Base-by-base conservation (phyloP, 1,140 invertebrate genomes). In the Oryctes rhinoceros region DNA sequence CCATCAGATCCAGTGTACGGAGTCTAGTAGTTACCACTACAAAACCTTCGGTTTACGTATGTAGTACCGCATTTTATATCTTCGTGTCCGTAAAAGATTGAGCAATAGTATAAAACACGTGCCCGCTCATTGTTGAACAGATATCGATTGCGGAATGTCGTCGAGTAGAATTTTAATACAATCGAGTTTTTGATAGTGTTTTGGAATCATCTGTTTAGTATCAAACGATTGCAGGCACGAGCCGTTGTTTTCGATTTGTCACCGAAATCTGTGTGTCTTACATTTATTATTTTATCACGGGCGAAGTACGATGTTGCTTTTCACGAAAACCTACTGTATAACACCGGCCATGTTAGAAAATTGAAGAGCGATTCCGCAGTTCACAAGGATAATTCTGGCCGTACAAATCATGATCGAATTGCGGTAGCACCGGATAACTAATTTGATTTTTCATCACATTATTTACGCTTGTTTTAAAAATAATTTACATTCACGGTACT, bases 81-180 rank as follows among this genome's bases (percentile, higher is more conserved):
- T 24, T 30, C 10, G 10, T 67, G 2, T 24, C 30, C 13, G 49
- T 53, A 13, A 11, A 24, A 24, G 5, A 67, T 24, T 20, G 20
- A 24, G 65, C 30, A 67, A 71, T 30, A 71, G 20, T 71, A 35
- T 35, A 71, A 71, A 71, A 71, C 65, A 71, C 65, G 65, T 71
- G 65, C 24, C 53, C 24, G 65, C 24, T 71, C 20, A 59, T 18
- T 71, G 65, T 71, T 71, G 35, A 71, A 71, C 24, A 71, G 9
- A 71, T 71, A 71, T 71, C 65, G 65, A 71, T 71, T 71, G n/a
- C 65, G 35, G 20, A 71, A 71, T 71, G 24, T 71, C 35, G 35
- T 24, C 4, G 9, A 71, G 9, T 71, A 24, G 53, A 59, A 59
- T 59, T 59, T 71, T 35, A 71, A 37, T 24, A 35, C 65, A 20